These are phyloP conservation scores for Stichodactyla mertensii DNA, from an alignment of 64 coral and sea anemone species.

Conservation along the genomic window DNA sequence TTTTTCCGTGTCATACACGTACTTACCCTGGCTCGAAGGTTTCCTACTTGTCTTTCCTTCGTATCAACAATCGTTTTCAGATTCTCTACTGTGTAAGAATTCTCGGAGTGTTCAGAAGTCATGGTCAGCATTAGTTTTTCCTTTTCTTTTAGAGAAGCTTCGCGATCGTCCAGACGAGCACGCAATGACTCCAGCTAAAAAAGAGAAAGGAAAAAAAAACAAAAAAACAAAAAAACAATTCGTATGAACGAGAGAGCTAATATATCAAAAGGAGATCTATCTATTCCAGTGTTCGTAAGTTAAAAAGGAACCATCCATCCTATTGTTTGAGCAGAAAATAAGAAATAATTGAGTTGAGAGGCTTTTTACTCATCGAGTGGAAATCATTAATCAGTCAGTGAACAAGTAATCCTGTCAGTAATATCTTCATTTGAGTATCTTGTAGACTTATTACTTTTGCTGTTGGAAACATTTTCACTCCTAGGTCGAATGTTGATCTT, in stretches of 20 bases:
- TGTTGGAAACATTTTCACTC: no score
- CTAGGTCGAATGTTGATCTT: no score
- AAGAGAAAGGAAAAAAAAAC: background rate
- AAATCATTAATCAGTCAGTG: no score
- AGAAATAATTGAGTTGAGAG: no score
- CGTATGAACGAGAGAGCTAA: no score
- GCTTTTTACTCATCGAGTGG: no score
- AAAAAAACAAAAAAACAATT: background rate
- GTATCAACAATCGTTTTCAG: conserved; percentile 73
- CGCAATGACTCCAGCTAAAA: conserved; percentile 76
- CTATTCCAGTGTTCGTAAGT: background rate
- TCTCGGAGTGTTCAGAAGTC: conserved; percentile 80
- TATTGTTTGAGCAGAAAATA: no score
- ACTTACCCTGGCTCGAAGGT: conserved; percentile 63
- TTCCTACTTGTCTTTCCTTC: conserved; percentile 79
- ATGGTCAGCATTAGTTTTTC: conserved; percentile 73
- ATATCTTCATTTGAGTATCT: no score
- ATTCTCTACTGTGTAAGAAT: conserved; percentile 74
- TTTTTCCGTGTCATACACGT: background rate
- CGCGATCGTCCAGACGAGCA: conserved; percentile 68
- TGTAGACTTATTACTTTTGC: no score
- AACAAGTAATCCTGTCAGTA: no score
- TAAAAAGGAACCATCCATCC: no score
- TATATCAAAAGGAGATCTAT: background rate
- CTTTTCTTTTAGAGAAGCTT: conserved; percentile 64